Percentiles rank a stretch among this genome's conserved stretches.
These are phyloP conservation scores for Solea solea DNA, from an alignment of 2,113 vertebrate genomes.

Conservation along the genomic window DNA sequence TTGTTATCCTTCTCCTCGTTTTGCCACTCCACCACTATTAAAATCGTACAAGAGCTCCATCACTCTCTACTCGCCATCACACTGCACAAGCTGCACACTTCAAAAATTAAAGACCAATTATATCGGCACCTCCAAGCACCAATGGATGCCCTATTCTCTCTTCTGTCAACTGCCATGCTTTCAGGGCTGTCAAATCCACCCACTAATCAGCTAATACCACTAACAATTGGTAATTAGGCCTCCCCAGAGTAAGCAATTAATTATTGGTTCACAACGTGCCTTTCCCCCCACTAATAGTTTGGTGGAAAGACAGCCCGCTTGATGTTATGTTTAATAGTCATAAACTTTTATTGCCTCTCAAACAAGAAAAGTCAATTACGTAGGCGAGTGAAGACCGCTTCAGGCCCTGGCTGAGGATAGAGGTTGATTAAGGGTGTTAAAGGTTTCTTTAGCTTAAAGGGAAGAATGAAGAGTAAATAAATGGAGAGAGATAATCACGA, in stretches of 20 bases:
- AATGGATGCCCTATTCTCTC: slow-evolving; percentile 44
- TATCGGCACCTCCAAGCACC: slow-evolving; percentile 47
- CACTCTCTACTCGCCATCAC: slow-evolving; percentile 15
- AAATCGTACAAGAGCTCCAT: slow-evolving; percentile 24
- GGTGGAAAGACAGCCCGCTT: slow-evolving; percentile 69
- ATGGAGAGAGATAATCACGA: slow-evolving; percentile 70
- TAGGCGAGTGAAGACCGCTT: slow-evolving; percentile 73
- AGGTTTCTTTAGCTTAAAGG: slow-evolving; percentile 71
- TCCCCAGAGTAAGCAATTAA: slow-evolving; percentile 80
- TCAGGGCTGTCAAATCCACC: slow-evolving; percentile 70
- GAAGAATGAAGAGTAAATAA: slow-evolving; percentile 74
- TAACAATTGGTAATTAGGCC: slow-evolving; percentile 80
- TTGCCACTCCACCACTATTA: slow-evolving; percentile 18
- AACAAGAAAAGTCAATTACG: slow-evolving; percentile 82
- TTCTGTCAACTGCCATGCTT: slow-evolving; percentile 61
- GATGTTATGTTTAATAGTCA: slow-evolving; percentile 82
- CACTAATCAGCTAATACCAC: slow-evolving; percentile 75
- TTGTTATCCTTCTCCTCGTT: slow-evolving; percentile 33
- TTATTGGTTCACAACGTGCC: slow-evolving; percentile 73
- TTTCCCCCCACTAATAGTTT: slow-evolving; percentile 74
- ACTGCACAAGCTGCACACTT: slow-evolving; percentile 23
- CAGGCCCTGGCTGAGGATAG: slow-evolving; percentile 60
- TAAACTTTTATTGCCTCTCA: slow-evolving; percentile 81
- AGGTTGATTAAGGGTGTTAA: slow-evolving; percentile 77
- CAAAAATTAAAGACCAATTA: slow-evolving; percentile 63